Evolutionary conservation across 1,140 invertebrate genomes (phyloP).

Genomic region (Drosophila sp.): DNA sequence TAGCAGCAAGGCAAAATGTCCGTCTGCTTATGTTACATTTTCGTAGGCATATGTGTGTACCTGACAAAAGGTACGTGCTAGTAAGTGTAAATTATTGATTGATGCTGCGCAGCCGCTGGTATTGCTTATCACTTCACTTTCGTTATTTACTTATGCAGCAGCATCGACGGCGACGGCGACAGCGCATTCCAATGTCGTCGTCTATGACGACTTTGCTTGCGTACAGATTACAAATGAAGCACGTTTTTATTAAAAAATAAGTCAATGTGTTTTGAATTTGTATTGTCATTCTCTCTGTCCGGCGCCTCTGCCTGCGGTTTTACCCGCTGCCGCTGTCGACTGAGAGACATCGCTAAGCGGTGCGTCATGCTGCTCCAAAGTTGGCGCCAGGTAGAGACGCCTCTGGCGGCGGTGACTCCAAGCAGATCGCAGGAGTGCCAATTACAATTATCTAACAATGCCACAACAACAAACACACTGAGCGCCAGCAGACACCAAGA

Average conservation of each 20-base stretch:
- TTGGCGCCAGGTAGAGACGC: slow-evolving; percentile 21
- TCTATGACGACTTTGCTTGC: slow-evolving; percentile 31
- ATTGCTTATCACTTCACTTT: slow-evolving; percentile 31
- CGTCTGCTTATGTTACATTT: slow-evolving; percentile 12
- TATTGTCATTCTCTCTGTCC: not conserved
- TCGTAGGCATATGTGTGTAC: not conserved
- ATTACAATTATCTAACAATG: slow-evolving; percentile 32
- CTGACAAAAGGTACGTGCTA: slow-evolving; percentile 29
- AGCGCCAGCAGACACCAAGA: not conserved
- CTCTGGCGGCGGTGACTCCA: not conserved
- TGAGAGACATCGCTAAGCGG: slow-evolving; percentile 26
- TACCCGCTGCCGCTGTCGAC: slow-evolving; percentile 1
- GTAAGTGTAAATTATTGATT: not conserved
- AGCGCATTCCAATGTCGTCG: slow-evolving; percentile 42
- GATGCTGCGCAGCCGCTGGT: slow-evolving; percentile 24
- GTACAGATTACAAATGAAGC: slow-evolving; percentile 50
- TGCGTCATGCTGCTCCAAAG: slow-evolving; percentile 32
- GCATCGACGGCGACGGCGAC: not conserved
- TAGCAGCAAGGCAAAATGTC: slow-evolving; percentile 12
- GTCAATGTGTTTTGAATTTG: slow-evolving; percentile 24
- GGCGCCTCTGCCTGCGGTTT: slow-evolving; percentile 28
- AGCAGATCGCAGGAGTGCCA: slow-evolving; percentile 38
- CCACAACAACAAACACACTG: slow-evolving; percentile 5
- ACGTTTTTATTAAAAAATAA: slow-evolving; percentile 50
- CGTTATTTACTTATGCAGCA: slow-evolving; percentile 22